Evolutionary conservation across 1,140 invertebrate genomes (phyloP), one percentile per base, ranked within the genome.

Genomic region (Brachionus angularis): DNA sequence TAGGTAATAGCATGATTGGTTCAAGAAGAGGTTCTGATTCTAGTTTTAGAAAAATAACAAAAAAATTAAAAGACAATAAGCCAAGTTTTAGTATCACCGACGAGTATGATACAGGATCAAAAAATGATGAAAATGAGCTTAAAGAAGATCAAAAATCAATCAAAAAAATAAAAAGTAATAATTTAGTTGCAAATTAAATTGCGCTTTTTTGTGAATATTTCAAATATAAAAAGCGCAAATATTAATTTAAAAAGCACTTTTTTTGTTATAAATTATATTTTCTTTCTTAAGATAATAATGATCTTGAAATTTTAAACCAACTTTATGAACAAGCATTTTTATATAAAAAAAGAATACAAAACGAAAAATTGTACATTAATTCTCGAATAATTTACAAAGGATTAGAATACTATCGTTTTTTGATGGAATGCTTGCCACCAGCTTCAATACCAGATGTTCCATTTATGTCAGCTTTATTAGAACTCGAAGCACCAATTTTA

Each of bases 391-490:
- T 71, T 29, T 44, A 14, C 23, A 36, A 34, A 16, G 81, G 81
- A 3, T 79, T 83, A 77, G 71, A 80, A 31, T 73, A 79, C 16
- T 82, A 82, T 71, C 79, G 76, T 23, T 80, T 82, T 80, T 80
- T 98, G 5, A 78, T 98, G 70, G 94, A 98, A 80, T 93, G 90
- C 29, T 95, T 91, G 77, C 88, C 91, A 61, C 96, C 96, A 8
- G 96, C 96, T 14, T 87, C 89, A 1, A 87, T 97, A 46, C 96
- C 96, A 36, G 96, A 99, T 84, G 87, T 94, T 23, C 89, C 94
- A 77, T 85, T 99, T 34, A 87, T 98, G 76, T 93, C 91, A n/a
- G 93, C 94, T 7, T 83, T 95, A 46, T 80, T 98, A 33, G 93
- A 98, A 82, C 85, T 99, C 85, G 93, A 95, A 81, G 91, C 95